Evolutionary conservation across 2,888 invertebrate species (phyloP), one percentile per base, ranked within the genome.

Genomic region (Zelleria hepariella): DNA sequence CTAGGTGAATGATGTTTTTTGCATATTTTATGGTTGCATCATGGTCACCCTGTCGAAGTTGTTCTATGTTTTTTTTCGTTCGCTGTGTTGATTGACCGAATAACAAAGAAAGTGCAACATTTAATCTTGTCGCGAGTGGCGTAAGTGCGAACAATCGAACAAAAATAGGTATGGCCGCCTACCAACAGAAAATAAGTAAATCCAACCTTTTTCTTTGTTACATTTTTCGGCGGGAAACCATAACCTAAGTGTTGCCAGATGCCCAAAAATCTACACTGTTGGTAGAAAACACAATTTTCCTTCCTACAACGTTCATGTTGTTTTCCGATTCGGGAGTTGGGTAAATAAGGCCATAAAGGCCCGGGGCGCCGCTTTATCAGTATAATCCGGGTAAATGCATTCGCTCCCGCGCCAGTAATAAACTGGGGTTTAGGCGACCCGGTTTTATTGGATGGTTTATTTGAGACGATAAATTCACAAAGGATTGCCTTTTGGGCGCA

Each of bases 401-500:
- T 54, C 68, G 62, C 64, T 57, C 62, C 58, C 62, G 55, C 61
- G 55, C 21, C 51, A 10, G 59, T 65, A 64, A 67, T 66, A 65
- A 65, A 65, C 61, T 63, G 62, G 62, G 62, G 61, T 24, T 54
- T 8, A n/a, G 15, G 4, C 54, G 54, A 15, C 26, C 61, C 60
- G 60, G 60, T 63, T 65, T 62, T 65, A 62, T 65, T 63, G 59
- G 48, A 59, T 26, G 48, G 58, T 60, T 63, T 63, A 65, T 63
- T 63, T 63, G 65, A 62, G 61, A 64, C 63, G 63, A 66, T 68
- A 66, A 66, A 67, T 68, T 64, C 4, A 15, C n/a, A 27, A 54
- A 26, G 24, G n/a, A 26, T 24, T 54, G 24, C 53, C 25, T 25
- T 4, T 10, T 4, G n/a, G 15, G 23, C 25, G 24, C 5, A 53